phyloP scores from a whole-genome alignment of 2,797 vertebrate species.

The Aldrovandia affinis region DNA sequence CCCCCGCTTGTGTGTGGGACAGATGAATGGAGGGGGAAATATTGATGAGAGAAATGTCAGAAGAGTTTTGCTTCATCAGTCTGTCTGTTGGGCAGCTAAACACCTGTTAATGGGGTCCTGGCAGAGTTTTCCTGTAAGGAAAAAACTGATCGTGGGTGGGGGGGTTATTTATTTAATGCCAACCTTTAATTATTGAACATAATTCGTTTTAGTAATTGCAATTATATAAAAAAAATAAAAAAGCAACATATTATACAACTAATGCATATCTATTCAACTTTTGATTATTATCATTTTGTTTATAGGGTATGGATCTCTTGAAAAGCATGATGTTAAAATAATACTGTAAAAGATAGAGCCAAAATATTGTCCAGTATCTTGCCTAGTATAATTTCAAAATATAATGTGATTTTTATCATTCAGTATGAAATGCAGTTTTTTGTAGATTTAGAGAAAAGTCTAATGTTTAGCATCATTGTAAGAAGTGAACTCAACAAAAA shows the following conservation, averaged over 20 bases:
- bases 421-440: neutral
- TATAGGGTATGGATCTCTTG: neutral
- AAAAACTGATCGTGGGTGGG: neutral
- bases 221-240: neutral
- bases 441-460: neutral
- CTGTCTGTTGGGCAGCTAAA: slow-evolving; percentile 10
- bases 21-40: neutral
- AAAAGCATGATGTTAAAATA: neutral
- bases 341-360: neutral
- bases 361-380: neutral
- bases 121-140: neutral
- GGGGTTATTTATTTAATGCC: neutral
- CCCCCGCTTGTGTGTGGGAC: neutral
- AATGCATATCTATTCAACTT: no score
- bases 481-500: neutral
- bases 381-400: no score
- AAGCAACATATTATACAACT: neutral
- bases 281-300: neutral
- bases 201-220: neutral
- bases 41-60: slow-evolving; percentile 17
- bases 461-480: neutral
- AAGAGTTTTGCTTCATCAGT: slow-evolving; percentile 10
- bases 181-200: neutral
- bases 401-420: neutral
- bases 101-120: neutral